phyloP scores from a whole-genome alignment of 2,113 vertebrate genomes.

The Ctenodactylus gundi region DNA sequence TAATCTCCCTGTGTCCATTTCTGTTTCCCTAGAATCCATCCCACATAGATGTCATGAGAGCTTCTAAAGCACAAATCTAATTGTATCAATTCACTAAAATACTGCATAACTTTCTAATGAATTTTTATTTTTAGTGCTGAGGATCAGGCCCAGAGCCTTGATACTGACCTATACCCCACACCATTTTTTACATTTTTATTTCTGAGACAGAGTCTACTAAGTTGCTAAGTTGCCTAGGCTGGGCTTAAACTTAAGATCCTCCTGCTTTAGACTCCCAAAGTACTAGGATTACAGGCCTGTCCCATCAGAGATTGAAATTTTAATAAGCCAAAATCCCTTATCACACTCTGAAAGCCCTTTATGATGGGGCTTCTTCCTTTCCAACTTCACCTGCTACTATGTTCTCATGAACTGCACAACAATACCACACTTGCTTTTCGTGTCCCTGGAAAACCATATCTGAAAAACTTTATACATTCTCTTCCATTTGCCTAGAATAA shows the following conservation, averaged over 20 bases:
- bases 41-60: background rate
- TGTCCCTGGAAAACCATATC: background rate
- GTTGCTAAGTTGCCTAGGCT: no score
- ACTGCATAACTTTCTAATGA: background rate
- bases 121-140: background rate
- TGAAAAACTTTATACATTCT: background rate
- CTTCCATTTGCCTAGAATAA: background rate
- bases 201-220: no score
- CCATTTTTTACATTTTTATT: no score
- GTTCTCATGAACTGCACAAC: background rate
- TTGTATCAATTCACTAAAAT: background rate
- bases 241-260: no score
- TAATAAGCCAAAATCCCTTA: background rate
- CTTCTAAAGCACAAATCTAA: background rate
- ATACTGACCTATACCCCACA: no score
- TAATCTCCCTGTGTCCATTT: background rate
- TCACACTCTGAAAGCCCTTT: background rate
- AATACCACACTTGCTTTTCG: background rate
- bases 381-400: background rate
- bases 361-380: background rate
- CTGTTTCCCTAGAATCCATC: background rate
- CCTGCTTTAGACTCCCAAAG: no score
- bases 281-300: no score
- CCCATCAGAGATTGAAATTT: background rate
- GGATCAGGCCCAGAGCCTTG: no score